Percentiles rank a stretch among this genome's conserved stretches.
phyloP scores from a whole-genome alignment of 2,888 invertebrate species.

The Mythimna vitellina region DNA sequence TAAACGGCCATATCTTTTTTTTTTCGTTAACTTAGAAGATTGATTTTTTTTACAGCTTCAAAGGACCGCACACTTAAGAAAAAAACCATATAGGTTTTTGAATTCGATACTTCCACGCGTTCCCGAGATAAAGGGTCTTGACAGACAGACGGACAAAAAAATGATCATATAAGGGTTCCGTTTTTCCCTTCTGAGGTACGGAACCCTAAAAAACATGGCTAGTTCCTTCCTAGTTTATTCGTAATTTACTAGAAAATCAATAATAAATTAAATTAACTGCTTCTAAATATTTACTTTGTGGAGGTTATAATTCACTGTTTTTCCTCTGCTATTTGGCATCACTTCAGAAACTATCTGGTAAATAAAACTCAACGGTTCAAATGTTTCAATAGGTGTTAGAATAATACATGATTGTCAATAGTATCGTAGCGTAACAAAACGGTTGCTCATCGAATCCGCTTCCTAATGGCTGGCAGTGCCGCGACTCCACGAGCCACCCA shows the following conservation, averaged over 20 bases:
- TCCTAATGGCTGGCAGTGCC: slow-evolving; percentile 66
- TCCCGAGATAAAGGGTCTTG: too few relatives aligned
- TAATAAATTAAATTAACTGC: slow-evolving; percentile 23
- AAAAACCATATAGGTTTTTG: too few relatives aligned
- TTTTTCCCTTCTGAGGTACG: too few relatives aligned
- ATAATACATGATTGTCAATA: slow-evolving; percentile 55
- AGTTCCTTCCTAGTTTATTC: slow-evolving; percentile 2
- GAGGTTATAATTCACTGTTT: slow-evolving; percentile 26
- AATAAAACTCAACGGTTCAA: slow-evolving; percentile 34
- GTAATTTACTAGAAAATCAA: slow-evolving; percentile 8
- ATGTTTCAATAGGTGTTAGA: slow-evolving; percentile 33
- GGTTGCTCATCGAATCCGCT: slow-evolving; percentile 73
- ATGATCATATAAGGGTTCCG: too few relatives aligned
- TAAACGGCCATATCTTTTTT: too few relatives aligned
- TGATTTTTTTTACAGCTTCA: too few relatives aligned
- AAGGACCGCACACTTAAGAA: too few relatives aligned
- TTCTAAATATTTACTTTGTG: slow-evolving; percentile 38
- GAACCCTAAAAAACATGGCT: not conserved
- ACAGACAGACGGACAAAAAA: too few relatives aligned
- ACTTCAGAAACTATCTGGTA: slow-evolving; percentile 35
- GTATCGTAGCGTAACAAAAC: slow-evolving; percentile 65
- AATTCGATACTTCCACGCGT: too few relatives aligned
- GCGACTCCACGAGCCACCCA: slow-evolving; percentile 63
- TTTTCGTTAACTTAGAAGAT: too few relatives aligned
- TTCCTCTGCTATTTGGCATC: slow-evolving; percentile 41